Base-by-base conservation (phyloP, 2,797 vertebrate species). In the Gallinago stenura region DNA sequence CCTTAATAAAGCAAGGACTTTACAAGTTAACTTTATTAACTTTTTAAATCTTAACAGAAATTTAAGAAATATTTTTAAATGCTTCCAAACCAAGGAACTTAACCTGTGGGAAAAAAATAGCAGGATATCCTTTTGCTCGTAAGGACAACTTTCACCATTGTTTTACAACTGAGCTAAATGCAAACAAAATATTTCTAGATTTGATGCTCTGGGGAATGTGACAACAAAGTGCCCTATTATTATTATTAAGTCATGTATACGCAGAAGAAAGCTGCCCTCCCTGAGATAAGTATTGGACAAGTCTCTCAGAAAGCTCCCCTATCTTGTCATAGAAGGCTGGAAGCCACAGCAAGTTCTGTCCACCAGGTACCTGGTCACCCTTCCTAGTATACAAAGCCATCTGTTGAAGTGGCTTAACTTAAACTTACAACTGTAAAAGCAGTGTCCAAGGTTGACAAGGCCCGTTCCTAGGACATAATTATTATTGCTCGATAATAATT, bases 111-210 rank as follows among this genome's bases (percentile, higher is more conserved):
- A 21, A 6, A 76, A 81, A 69, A 88, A 72, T 17, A 53, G 50
- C 61, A 93, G 87, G 81, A 91, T 90, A 87, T 79, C 81, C 71
- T 90, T 89, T 76, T 82, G 56, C 70, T 84, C 46, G 30, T 37
- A 57, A 79, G 87, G 39, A n/a, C 71, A 84, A 46, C 41, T 79
- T 61, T 76, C 7, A 0, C 24, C 41, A 82, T 72, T 90, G 87
- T 92, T 90, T 85, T n/a, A 76, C 17, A 58, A 20, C 9, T 60
- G 51, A 75, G 56, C 18, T 30, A 75, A 87, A 89, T 6, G 26
- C 26, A 84, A 84, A 90, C 37, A 65, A 53, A 4, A 0, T 64
- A 50, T 41, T 65, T 46, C 83, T 84, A 64, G 31, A 57, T 81
- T 45, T 71, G 26, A 39, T 66, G 30, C 28, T 88, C 68, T 41